Evolutionary conservation across 1,140 invertebrate genomes (phyloP).

Genomic region (Heliconius congener): DNA sequence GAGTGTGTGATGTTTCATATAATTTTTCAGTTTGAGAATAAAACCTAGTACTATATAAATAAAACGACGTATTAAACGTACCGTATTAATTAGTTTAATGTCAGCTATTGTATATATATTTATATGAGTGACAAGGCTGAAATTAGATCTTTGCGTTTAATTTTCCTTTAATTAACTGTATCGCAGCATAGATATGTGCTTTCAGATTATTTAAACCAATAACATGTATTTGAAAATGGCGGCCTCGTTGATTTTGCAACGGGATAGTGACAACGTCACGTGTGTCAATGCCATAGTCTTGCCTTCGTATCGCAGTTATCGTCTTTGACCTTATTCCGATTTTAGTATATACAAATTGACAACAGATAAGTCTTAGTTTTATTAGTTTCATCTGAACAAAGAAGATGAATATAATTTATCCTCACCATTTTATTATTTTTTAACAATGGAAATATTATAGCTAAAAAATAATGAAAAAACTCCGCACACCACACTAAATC

Average conservation of each 20-base stretch:
- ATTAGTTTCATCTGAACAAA: not conserved
- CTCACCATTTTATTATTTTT: too few relatives aligned
- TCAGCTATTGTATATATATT: too few relatives aligned
- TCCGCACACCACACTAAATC: not conserved
- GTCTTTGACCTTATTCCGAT: slow-evolving; percentile 1
- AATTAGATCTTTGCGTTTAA: not conserved
- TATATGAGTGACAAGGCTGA: not conserved
- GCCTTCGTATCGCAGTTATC: slow-evolving; percentile 6
- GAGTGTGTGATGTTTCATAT: too few relatives aligned
- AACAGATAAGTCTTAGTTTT: not conserved
- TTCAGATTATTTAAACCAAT: not conserved
- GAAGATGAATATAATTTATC: not conserved
- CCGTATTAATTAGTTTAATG: too few relatives aligned
- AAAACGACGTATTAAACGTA: too few relatives aligned
- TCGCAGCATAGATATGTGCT: not conserved
- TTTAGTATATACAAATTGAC: slow-evolving; percentile 2
- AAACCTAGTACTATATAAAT: too few relatives aligned
- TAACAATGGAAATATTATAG: not conserved
- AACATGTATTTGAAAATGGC: not conserved
- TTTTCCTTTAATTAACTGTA: not conserved
- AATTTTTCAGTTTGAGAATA: too few relatives aligned
- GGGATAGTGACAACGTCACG: slow-evolving; percentile 10
- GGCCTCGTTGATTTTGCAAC: slow-evolving; percentile 11
- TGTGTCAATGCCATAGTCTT: slow-evolving; percentile 6
- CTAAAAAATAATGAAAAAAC: not conserved